phyloP scores from a whole-genome alignment of 2,797 vertebrate genomes.

The Paguma larvata region DNA sequence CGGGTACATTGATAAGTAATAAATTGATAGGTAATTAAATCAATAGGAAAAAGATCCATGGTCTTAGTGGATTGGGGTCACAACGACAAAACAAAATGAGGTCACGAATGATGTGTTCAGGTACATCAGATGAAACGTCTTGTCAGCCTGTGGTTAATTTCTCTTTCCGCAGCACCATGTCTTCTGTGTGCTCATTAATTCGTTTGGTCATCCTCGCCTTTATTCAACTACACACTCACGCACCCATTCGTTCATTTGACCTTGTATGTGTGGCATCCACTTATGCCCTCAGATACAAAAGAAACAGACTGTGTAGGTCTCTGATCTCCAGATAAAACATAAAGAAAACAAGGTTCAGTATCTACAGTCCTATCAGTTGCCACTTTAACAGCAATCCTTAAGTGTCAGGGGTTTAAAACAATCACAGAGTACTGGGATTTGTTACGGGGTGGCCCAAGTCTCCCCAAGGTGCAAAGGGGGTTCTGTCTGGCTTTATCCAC shows the following conservation, averaged over 20 bases:
- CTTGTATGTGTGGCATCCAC: not conserved
- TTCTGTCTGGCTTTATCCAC: not conserved
- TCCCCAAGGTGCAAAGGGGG: not conserved
- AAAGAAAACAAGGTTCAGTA: not conserved
- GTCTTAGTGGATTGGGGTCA: not conserved
- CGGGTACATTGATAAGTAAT: not conserved
- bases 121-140: not conserved
- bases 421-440: accelerated
- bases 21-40: not conserved
- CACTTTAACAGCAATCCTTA: accelerated
- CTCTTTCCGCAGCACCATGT: not conserved
- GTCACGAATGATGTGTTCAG: not conserved
- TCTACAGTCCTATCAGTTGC: not conserved
- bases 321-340: not conserved
- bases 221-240: not conserved
- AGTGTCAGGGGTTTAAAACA: not conserved
- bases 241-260: not conserved
- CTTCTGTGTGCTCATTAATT: not conserved
- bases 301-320: not conserved
- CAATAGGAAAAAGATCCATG: not conserved
- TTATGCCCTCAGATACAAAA: not conserved
- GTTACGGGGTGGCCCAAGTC: not conserved
- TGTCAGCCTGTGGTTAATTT: not conserved
- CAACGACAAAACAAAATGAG: not conserved
- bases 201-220: not conserved